Evolutionary conservation across 2,113 vertebrate species (phyloP), one percentile per base, ranked within the genome.

Genomic region (Procavia capensis): DNA sequence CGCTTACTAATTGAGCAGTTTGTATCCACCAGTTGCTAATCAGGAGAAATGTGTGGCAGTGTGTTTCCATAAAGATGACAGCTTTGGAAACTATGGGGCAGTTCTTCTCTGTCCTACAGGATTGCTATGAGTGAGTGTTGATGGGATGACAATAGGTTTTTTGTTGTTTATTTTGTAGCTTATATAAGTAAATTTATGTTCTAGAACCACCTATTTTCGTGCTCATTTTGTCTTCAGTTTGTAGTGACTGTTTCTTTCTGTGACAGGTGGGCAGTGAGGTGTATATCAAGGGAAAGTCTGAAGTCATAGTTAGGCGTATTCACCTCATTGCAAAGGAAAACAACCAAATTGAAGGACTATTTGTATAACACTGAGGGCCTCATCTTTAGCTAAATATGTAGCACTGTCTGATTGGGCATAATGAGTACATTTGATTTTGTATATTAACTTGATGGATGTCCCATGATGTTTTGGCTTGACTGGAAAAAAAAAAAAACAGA

Each of bases 391-490:
- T 91, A 39, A 86, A 88, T 75, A 64, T 34, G 63, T 57, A 83
- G 54, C 1, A 2, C 85, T 87, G 36, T 61, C 45, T 54, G 79
- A 5, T 54, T 90, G 47, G 70, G 84, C 93, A 85, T 79, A 80
- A 96, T 43, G 85, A 94, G 85, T 47, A 34, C 57, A 79, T 74
- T 61, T 57, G 72, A 88, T 85, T 94, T 92, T 95, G 80, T 82
- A 54, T 85, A 94, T 96, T 95, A 96, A 95, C 95, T 87, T 96
- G 39, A 85, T 3, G 0, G 68, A 79, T 83, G 83, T 82, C 92
- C 80, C 64, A 34, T 74, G 93, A 96, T 97, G 91, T 84, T 89
- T 88, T 84, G 91, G 74, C 72, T 94, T 97, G 96, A 95, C 96
- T 97, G 10, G 19, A 72, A 72, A 39, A 54, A 54, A 54, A 13